Evolutionary conservation across 1,140 invertebrate genomes (phyloP).

Genomic region (Ladona fulva): DNA sequence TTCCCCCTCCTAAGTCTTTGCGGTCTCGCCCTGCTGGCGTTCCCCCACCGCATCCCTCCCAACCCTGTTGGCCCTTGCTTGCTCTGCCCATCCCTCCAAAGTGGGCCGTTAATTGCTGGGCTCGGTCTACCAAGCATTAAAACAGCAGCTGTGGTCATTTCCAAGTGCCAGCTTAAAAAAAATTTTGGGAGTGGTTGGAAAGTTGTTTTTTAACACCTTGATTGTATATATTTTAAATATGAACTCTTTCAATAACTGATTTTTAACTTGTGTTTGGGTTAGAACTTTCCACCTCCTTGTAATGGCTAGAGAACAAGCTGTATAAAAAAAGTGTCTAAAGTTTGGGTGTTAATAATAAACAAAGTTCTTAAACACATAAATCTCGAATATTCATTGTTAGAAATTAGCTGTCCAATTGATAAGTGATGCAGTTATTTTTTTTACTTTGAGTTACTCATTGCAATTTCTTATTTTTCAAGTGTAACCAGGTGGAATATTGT

Average conservation of each 20-base stretch:
- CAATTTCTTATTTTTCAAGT: neutral
- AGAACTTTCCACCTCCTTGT: conserved; percentile 22
- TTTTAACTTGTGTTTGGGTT: conserved; percentile 17
- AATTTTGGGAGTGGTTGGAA: conserved; percentile 14
- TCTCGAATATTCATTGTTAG: conserved; percentile 23
- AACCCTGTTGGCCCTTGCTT: neutral
- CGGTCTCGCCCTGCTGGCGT: neutral
- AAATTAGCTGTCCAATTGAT: conserved; percentile 14
- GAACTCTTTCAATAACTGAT: conserved; percentile 16
- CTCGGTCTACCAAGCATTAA: neutral
- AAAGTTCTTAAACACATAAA: conserved; percentile 21
- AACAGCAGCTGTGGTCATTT: neutral
- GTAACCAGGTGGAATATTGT: neutral
- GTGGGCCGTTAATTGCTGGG: neutral
- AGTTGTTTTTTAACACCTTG: conserved; percentile 25
- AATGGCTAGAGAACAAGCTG: conserved; percentile 21
- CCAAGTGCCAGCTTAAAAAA: conserved; percentile 2
- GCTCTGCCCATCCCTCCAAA: neutral
- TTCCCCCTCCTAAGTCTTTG: no score
- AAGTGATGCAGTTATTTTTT: neutral
- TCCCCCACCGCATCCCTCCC: neutral
- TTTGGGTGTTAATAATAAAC: conserved; percentile 23
- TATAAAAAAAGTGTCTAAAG: conserved; percentile 21
- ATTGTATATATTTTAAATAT: conserved; percentile 27
- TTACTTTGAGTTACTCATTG: no score